A percentile compares a stretch with the other conserved stretches of the same genome.
phyloP scores from a whole-genome alignment of 2,888 invertebrate species.

The Chaetogeoica ovagalla region DNA sequence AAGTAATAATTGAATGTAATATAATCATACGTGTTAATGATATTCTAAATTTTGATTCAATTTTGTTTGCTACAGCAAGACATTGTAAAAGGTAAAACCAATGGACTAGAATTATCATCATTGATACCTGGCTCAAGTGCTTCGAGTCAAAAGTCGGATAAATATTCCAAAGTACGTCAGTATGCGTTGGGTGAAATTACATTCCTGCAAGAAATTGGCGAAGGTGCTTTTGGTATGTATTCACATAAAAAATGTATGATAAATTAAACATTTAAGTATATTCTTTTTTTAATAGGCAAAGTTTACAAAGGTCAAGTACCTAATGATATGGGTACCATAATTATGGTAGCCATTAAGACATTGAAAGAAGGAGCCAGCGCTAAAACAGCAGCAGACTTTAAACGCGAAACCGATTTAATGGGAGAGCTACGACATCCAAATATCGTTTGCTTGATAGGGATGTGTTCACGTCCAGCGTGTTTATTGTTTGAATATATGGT shows the following conservation, averaged over 20 bases:
- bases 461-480: constrained; percentile 86
- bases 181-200: constrained; percentile 82
- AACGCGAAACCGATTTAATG: constrained; percentile 85
- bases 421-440: constrained; percentile 93
- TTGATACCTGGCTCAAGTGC: constrained; percentile 57
- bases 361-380: constrained; percentile 89
- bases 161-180: constrained; percentile 70
- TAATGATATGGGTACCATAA: constrained; percentile 65
- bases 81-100: constrained; percentile 55
- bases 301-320: constrained; percentile 91
- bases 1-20: constrained; percentile 18
- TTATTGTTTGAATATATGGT: constrained; percentile 99
- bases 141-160: constrained; percentile 57
- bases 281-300: constrained; percentile 65
- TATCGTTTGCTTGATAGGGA: constrained; percentile 92
- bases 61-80: constrained; percentile 45
- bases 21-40: not conserved
- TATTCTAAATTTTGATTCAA: too few species aligned
- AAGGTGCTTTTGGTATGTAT: constrained; percentile 86
- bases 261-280: not conserved
- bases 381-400: constrained; percentile 89
- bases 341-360: constrained; percentile 89
- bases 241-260: constrained; percentile 8
- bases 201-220: constrained; percentile 88
- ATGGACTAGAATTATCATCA: constrained; percentile 57